Conservation (phyloP, 2,797 vertebrate species). For the Pseudochirops corinnae region DNA sequence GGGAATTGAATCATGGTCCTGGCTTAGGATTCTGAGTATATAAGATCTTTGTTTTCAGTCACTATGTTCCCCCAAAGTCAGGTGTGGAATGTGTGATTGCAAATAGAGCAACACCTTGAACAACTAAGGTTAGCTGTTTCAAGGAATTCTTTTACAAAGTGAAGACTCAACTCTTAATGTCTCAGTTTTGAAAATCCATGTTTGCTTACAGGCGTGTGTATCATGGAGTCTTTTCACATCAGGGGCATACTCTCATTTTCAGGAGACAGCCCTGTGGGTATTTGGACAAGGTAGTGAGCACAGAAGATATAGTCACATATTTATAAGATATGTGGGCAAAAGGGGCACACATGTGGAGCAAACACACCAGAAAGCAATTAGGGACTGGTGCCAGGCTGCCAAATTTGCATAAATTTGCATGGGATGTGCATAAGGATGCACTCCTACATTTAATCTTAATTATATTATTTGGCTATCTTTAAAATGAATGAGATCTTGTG, state of each 20-base stretch:
- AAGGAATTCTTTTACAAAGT: conserved; percentile 9
- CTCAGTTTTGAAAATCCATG: conserved; percentile 20
- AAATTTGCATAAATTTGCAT: conserved; percentile 41
- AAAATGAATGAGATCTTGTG: conserved; percentile 26
- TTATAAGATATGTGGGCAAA: conserved; percentile 48
- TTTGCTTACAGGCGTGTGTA: background rate
- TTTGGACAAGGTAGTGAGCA: conserved; percentile 40
- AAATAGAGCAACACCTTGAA: background rate
- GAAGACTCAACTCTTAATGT: background rate
- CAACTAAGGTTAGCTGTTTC: background rate
- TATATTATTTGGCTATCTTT: conserved; percentile 41
- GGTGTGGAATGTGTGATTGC: background rate
- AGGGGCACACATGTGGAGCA: conserved; percentile 28
- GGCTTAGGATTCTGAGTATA: background rate
- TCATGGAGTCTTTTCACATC: background rate
- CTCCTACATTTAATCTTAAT: conserved; percentile 27
- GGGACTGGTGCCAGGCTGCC: conserved; percentile 20
- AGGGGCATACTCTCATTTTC: background rate
- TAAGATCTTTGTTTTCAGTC: background rate
- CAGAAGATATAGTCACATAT: conserved; percentile 39
- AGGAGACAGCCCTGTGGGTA: conserved; percentile 19
- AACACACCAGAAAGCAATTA: conserved; percentile 45
- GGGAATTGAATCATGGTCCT: background rate
- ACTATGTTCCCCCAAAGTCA: background rate
- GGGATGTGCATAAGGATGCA: background rate